These are phyloP conservation scores for Arbacia lixula DNA, from an alignment of 53 echinoderm and acorn worm genomes.

Conservation along the genomic window DNA sequence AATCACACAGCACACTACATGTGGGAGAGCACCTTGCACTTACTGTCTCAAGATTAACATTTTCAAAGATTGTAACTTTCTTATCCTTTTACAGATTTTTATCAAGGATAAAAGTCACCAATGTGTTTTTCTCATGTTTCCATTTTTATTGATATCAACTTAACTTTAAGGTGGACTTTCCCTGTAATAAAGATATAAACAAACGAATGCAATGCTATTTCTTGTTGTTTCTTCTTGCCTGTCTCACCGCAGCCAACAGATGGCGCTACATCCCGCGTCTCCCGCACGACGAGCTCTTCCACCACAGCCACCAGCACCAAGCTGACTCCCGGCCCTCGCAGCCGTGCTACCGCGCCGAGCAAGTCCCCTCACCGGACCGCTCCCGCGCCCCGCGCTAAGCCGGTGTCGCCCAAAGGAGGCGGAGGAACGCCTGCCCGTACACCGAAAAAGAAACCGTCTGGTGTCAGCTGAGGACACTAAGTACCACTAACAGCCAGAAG, in stretches of 20 bases:
- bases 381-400: slow-evolving; percentile 1
- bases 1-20: too few relatives aligned
- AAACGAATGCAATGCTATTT: background rate
- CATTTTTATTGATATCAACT: too few relatives aligned
- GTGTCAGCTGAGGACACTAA: slow-evolving; percentile 27
- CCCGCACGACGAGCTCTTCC: background rate
- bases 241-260: slow-evolving; percentile 29
- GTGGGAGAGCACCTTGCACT: too few relatives aligned
- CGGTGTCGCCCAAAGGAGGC: slow-evolving; percentile 33
- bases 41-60: too few relatives aligned
- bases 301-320: slow-evolving; percentile 24
- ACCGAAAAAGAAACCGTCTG: slow-evolving; percentile 41
- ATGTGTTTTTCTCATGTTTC: too few relatives aligned
- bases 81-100: too few relatives aligned
- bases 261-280: slow-evolving; percentile 25
- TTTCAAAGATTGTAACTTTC: too few relatives aligned
- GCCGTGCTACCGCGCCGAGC: background rate
- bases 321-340: background rate
- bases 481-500: too few relatives aligned
- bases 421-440: slow-evolving; percentile 10
- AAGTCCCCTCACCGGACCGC: slow-evolving; percentile 47
- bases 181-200: too few relatives aligned
- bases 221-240: background rate
- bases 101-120: too few relatives aligned
- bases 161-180: too few relatives aligned